Conservation (phyloP, 2,797 vertebrate species). For the Florisuga fusca region DNA sequence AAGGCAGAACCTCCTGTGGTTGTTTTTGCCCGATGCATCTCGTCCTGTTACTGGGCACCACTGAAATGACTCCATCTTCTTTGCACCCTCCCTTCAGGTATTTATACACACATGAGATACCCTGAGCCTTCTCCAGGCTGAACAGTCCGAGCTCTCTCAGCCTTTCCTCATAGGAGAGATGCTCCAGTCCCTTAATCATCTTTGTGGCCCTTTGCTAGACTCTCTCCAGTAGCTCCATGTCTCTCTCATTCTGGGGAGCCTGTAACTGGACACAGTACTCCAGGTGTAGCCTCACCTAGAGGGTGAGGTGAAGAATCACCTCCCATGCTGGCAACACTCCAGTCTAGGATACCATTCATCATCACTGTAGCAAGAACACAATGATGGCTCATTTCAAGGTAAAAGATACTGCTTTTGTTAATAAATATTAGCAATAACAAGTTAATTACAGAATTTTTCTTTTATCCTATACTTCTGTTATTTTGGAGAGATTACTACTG, state of each 20-base stretch:
- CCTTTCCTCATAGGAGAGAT: neutral
- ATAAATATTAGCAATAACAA: constrained; percentile 14
- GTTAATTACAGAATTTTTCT: neutral
- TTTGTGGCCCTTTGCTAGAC: too few relatives aligned
- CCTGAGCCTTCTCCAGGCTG: too few relatives aligned
- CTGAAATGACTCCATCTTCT: too few relatives aligned
- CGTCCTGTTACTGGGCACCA: too few relatives aligned
- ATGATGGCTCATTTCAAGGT: neutral
- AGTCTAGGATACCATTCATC: neutral
- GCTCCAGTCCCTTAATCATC: neutral
- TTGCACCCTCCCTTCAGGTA: too few relatives aligned
- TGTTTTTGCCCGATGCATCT: too few relatives aligned
- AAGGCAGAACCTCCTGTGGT: too few relatives aligned
- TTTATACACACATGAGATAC: too few relatives aligned
- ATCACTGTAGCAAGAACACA: neutral
- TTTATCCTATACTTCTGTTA: neutral
- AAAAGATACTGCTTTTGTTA: neutral
- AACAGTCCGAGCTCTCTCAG: too few relatives aligned
- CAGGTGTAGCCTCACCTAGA: neutral
- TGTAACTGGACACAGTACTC: too few relatives aligned
- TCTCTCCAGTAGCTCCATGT: neutral
- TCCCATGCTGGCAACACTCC: neutral
- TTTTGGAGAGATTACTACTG: neutral
- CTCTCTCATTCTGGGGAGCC: neutral
- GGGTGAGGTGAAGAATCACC: neutral